These are phyloP conservation scores for Aradophagus sp. DNA, from an alignment of 1,140 invertebrate species.

Conservation along the genomic window DNA sequence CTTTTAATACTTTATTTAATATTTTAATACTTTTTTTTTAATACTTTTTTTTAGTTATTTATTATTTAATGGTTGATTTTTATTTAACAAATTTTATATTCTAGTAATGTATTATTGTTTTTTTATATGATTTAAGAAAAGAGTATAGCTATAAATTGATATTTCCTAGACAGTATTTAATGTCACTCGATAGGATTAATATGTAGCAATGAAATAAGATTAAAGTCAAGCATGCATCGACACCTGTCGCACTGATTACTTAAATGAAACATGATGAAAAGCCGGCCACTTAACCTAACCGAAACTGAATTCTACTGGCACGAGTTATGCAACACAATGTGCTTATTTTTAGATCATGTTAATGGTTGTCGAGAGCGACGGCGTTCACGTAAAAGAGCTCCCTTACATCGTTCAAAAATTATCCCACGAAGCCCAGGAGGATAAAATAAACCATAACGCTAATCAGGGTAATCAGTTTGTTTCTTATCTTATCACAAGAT, in stretches of 20 bases:
- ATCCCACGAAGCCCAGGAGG: conserved; percentile 40
- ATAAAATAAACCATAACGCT: conserved; percentile 32
- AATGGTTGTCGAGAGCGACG: conserved; percentile 71
- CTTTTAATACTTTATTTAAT: too few species aligned
- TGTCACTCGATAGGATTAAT: too few species aligned
- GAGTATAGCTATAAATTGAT: too few species aligned
- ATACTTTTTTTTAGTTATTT: too few species aligned
- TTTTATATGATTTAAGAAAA: too few species aligned
- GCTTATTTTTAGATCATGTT: conserved; percentile 71
- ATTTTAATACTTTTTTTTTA: too few species aligned
- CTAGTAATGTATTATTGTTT: too few species aligned
- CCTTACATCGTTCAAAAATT: conserved; percentile 62
- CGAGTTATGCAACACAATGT: conserved; percentile 61
- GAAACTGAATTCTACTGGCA: conserved; percentile 38
- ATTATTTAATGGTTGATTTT: too few species aligned
- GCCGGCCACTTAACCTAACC: conserved; percentile 49
- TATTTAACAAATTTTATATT: too few species aligned
- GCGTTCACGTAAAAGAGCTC: conserved; percentile 69
- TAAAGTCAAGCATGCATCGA: conserved; percentile 14
- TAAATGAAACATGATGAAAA: conserved; percentile 29
- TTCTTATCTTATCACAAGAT: conserved; percentile 24
- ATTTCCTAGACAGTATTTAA: too few species aligned
- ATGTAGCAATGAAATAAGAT: conserved; percentile 10
- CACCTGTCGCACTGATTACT: conserved; percentile 33
- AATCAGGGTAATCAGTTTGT: conserved; percentile 29